phyloP scores from a whole-genome alignment of 2,797 vertebrate genomes.

The Scyliorhinus canicula region DNA sequence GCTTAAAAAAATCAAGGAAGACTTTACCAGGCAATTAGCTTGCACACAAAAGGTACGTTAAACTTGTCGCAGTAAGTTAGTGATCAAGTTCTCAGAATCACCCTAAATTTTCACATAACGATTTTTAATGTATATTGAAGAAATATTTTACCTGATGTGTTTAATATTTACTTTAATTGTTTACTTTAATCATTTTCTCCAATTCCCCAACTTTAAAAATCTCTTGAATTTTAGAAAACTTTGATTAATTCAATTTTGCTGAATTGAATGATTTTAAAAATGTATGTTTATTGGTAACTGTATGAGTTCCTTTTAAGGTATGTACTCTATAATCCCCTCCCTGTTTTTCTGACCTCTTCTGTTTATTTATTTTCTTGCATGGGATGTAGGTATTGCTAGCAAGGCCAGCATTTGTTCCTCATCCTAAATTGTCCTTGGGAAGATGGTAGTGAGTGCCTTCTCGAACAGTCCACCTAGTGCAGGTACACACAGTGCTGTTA shows the following conservation, averaged over 20 bases:
- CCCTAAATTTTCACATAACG: neutral
- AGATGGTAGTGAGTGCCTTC: no score
- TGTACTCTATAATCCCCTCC: neutral
- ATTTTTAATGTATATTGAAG: neutral
- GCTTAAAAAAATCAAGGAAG: constrained; percentile 74
- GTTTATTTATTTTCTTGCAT: neutral
- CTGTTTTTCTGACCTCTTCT: neutral
- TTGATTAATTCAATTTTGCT: neutral
- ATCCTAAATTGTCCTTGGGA: no score
- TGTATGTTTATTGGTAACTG: neutral
- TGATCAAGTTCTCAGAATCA: neutral
- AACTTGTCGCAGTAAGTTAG: neutral
- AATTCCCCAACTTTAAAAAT: neutral
- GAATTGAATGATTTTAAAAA: neutral
- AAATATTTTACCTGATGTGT: no score
- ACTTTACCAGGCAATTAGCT: constrained; percentile 73
- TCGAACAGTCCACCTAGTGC: no score
- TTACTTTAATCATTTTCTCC: neutral
- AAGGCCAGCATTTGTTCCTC: no score
- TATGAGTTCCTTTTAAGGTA: neutral
- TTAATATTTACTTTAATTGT: no score
- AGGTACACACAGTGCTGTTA: no score
- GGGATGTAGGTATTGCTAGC: no score
- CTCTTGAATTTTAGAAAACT: neutral
- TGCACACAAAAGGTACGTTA: constrained; percentile 75